Evolutionary conservation across 2,797 vertebrate species (phyloP), one percentile per base, ranked within the genome.

Genomic region (Gambelia wislizenii): DNA sequence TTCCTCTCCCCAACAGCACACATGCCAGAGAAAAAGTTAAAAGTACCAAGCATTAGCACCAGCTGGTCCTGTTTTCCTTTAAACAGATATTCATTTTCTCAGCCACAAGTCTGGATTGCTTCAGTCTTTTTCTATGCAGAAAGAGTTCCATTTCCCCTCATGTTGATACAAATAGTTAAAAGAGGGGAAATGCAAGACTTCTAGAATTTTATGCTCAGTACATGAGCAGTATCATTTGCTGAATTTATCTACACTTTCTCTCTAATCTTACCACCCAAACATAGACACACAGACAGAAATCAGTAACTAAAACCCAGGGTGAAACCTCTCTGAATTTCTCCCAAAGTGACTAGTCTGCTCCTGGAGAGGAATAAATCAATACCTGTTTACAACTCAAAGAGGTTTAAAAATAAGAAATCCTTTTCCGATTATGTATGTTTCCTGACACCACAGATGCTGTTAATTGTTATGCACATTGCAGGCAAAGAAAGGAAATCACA

Each of bases 41-140:
- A 93, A 77, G 87, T 93, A 92, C 87, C 94, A 91, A 87, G 90
- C 84, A 91, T 49, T 86, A 91, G 91, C 92, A 93, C 91, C 95
- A 95, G 91, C 91, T 95, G 93, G 92, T 92, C 89, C 89, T 76
- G 39, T 95, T 95, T 91, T 42, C 90, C 92, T 93, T 30, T 78
- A 93, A 87, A 75, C 4, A 77, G 91, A 95, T 88, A 95, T 91
- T 94, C 93, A 94, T 52, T 82, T 74, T 86, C 54, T 83, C 85
- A 83, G 74, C 56, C 8, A 56, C 78, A 83, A 69, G 92, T 83
- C 78, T 89, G 54, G 82, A 61, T 78, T 78, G 33, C 56, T 87
- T 83, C 85, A 89, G 87, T 88, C 83, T 84, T n/a, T n/a, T n/a
- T 69, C 89, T 83, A 87, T 25, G 47, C 49, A 77, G 49, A 33